A percentile compares a stretch with the other conserved stretches of the same genome.
Conservation (phyloP, 2,797 vertebrate genomes). For the Taenioides sp. region DNA sequence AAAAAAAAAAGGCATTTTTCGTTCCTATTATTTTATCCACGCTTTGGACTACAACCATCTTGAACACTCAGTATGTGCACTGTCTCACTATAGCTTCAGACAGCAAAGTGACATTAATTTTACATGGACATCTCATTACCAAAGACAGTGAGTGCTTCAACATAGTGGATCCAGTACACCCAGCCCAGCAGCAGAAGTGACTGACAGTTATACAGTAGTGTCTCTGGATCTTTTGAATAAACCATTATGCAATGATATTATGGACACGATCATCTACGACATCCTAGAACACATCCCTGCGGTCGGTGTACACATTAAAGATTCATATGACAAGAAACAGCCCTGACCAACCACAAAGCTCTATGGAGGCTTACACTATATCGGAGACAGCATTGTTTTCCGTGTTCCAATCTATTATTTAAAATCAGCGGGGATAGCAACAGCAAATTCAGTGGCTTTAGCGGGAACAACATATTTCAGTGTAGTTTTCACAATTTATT, state of each 20-base stretch:
- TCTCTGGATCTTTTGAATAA: conserved; percentile 29
- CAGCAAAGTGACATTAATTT: background rate
- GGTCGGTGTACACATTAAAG: conserved; percentile 22
- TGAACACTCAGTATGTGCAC: background rate
- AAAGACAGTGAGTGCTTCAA: background rate
- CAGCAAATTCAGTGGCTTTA: conserved; percentile 35
- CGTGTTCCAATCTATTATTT: conserved; percentile 45
- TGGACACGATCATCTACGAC: conserved; percentile 33
- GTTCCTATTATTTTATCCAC: background rate
- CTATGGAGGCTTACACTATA: conserved; percentile 15
- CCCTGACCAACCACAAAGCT: conserved; percentile 25
- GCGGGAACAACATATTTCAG: conserved; percentile 40
- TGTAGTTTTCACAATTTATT: conserved; percentile 52
- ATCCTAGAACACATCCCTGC: conserved; percentile 33
- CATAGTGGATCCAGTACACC: background rate
- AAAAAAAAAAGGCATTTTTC: no score
- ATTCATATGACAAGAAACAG: conserved; percentile 25
- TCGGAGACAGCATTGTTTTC: conserved; percentile 37
- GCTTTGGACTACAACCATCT: background rate
- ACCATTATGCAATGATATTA: conserved; percentile 17
- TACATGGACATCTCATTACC: background rate
- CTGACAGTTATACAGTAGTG: conserved; percentile 24
- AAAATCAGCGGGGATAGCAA: conserved; percentile 36
- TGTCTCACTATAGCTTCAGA: background rate
- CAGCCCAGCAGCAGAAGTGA: conserved; percentile 43